Percentiles rank a stretch among this genome's conserved stretches.
Evolutionary conservation across 2,888 invertebrate species (phyloP).

Genomic region (Aspidiotus destructor): DNA sequence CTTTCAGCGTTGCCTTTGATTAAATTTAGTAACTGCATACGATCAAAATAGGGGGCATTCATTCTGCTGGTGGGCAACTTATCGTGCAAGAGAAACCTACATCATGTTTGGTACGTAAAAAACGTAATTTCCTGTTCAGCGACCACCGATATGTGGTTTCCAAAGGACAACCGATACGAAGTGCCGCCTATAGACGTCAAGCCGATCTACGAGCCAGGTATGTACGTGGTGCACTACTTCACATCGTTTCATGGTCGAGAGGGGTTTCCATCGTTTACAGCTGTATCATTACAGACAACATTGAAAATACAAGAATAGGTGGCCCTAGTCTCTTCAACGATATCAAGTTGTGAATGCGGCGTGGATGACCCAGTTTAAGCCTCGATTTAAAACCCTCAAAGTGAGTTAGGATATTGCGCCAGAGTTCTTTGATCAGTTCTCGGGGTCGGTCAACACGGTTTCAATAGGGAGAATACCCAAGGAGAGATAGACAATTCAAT

Average conservation of each 20-base stretch:
- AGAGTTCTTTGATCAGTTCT: no score
- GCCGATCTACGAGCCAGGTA: conserved; percentile 29
- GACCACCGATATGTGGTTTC: conserved; percentile 29
- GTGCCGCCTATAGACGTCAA: conserved; percentile 24
- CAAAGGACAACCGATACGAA: conserved; percentile 12
- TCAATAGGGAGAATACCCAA: no score
- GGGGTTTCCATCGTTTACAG: neutral
- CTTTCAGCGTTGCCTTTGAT: no score
- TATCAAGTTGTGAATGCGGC: no score
- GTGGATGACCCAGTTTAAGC: no score
- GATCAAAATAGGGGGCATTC: conserved; percentile 43
- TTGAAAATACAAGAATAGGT: no score
- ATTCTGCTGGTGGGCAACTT: conserved; percentile 42
- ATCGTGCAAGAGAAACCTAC: conserved; percentile 39
- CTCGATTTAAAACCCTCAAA: no score
- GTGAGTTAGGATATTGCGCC: no score
- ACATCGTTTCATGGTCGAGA: neutral
- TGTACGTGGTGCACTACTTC: neutral
- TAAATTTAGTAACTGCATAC: neutral
- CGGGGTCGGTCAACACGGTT: no score
- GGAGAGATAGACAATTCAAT: no score
- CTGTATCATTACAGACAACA: neutral
- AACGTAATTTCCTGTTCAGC: conserved; percentile 26
- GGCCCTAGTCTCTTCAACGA: no score
- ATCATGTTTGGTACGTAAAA: neutral